Conservation (phyloP, 2,797 vertebrate species). For the Mustela erminea region DNA sequence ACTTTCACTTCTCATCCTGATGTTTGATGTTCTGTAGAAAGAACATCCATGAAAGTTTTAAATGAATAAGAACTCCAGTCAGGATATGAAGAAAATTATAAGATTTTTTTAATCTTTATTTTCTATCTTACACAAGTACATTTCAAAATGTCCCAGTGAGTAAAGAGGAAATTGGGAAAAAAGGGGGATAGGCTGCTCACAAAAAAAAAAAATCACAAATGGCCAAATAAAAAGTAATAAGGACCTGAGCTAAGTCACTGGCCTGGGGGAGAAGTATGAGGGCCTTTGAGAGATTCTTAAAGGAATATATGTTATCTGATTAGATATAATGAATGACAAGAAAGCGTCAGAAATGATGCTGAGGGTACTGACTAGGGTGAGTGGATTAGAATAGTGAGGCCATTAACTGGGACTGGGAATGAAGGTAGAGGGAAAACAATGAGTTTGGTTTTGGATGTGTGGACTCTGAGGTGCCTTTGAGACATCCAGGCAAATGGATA, state of each 20-base stretch:
- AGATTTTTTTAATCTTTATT: conserved; percentile 38
- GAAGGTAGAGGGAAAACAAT: neutral
- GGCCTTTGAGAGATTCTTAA: conserved; percentile 34
- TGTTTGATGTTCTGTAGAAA: conserved; percentile 66
- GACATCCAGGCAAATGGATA: conserved; percentile 1
- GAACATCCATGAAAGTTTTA: conserved; percentile 56
- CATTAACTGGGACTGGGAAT: neutral
- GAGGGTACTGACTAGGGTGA: neutral
- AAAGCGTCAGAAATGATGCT: conserved; percentile 21
- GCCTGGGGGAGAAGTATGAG: neutral
- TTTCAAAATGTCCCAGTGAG: conserved; percentile 42
- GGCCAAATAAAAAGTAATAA: conserved; percentile 49
- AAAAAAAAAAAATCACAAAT: conserved; percentile 44
- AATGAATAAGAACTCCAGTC: conserved; percentile 36
- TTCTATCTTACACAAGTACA: conserved; percentile 56
- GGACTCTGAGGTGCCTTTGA: neutral
- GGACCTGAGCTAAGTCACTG: conserved; percentile 28
- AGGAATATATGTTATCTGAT: conserved; percentile 54
- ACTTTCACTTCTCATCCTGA: conserved; percentile 66
- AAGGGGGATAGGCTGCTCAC: conserved; percentile 8
- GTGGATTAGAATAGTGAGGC: neutral
- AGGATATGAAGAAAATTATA: conserved; percentile 58
- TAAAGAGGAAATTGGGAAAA: conserved; percentile 56
- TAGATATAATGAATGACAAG: conserved; percentile 56
- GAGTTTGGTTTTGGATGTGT: conserved; percentile 23